These are phyloP conservation scores for Sebastes itinus DNA, from an alignment of 2,797 vertebrate genomes.

Conservation along the genomic window DNA sequence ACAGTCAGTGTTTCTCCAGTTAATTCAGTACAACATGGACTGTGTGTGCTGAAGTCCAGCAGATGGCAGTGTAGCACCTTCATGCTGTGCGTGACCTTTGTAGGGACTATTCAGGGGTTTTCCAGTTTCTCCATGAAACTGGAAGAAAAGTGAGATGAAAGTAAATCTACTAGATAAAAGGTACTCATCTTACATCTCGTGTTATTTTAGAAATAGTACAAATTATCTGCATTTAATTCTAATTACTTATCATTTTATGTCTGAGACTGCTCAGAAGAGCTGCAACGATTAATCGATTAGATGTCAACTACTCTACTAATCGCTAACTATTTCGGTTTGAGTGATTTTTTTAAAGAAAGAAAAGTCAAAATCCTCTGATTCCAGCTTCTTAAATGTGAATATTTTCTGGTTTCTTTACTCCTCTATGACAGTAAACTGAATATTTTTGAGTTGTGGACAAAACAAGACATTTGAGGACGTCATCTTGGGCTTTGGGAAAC, in stretches of 20 bases:
- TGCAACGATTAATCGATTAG: too few relatives aligned
- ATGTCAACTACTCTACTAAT: too few relatives aligned
- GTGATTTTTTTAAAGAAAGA: too few relatives aligned
- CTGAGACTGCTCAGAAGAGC: neutral
- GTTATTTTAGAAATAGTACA: neutral
- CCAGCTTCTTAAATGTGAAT: too few relatives aligned
- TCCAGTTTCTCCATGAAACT: constrained; percentile 57
- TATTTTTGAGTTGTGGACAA: too few relatives aligned
- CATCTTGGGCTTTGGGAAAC: too few relatives aligned
- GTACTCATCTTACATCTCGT: neutral
- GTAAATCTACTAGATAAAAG: neutral
- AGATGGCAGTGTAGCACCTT: constrained; percentile 59
- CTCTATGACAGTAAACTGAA: too few relatives aligned
- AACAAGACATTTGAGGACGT: too few relatives aligned
- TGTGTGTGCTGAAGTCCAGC: constrained; percentile 30
- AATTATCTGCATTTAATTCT: neutral
- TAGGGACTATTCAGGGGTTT: constrained; percentile 31
- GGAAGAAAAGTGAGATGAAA: constrained; percentile 11
- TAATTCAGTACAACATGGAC: fast-evolving
- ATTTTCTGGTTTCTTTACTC: too few relatives aligned
- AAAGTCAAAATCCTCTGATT: too few relatives aligned
- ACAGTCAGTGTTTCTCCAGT: neutral
- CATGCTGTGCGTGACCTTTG: neutral
- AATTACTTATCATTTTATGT: neutral
- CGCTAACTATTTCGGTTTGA: too few relatives aligned